Base-by-base conservation (phyloP, 1,140 invertebrate species). In the Lasioglossum baleicum region DNA sequence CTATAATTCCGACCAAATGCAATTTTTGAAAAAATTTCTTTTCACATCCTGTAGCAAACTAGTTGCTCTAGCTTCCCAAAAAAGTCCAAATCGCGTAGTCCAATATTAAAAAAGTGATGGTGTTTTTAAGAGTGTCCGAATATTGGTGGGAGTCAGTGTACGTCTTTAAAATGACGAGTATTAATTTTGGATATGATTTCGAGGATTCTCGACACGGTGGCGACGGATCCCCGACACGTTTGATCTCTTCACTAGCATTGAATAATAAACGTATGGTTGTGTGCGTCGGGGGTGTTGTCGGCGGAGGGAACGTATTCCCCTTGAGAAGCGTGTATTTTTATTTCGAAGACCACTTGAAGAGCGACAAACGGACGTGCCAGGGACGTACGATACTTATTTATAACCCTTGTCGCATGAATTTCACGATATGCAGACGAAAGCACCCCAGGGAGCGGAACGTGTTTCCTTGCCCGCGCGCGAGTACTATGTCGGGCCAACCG, bases 361-460 rank as follows among this genome's bases (percentile, higher is more conserved):
- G 75, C 83, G 75, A 80, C 80, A 82, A 82, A 85, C 80, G 68
- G 35, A 26, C 48, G 31, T 71, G 72, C 75, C 65, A 64, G 67
- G 51, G 67, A 79, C 75, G 70, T 61, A 77, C 80, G 64, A 80
- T 75, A 70, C 76, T 84, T 88, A 88, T 88, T 88, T 87, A 88
- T 88, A 88, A 75, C 53, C 58, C 58, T 70, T 65, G 84, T 86
- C 82, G 71, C 77, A 69, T 71, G 81, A 81, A 88, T 81, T 88
- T 88, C 56, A 67, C 75, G 76, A 81, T 67, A 87, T 76, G 51
- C 70, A 70, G 73, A 74, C 35, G 79, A 65, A 74, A 84, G 69
- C 78, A 63, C 78, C 78, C 78, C 35, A 61, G 72, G 44, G 72
- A 80, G 78, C 42, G 64, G 60, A 40, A 81, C 53, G 44, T 71